Evolutionary conservation across 2,797 vertebrate species (phyloP), one percentile per base, ranked within the genome.

Genomic region (Hirundo rustica): DNA sequence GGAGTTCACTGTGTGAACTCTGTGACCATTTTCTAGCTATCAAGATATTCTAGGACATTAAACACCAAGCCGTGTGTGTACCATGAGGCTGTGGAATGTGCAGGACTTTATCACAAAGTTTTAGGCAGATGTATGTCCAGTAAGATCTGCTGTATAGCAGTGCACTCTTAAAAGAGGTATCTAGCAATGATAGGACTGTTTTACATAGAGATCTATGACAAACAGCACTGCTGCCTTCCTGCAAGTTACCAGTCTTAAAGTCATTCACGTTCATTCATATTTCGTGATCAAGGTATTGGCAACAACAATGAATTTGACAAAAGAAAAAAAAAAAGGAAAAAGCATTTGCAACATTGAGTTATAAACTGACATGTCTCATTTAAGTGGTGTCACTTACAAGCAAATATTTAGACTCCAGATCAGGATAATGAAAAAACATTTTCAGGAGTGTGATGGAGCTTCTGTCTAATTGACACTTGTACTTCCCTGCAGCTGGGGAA

Each of bases 351-450:
- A 74, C 50, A 57, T 38, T 38, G 66, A 89, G 57, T 88, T 91
- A 93, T 88, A 92, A 96, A 88, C 68, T 94, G 93, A 92, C 93
- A 94, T 38, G 29, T 93, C 83, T 94, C 85, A 95, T 90, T 95
- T 92, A 86, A 93, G 64, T 51, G 71, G 20, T 86, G 85, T 90
- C 94, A 88, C 64, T 94, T 96, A 67, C 27, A 94, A 88, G 73
- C 55, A 96, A 96, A 95, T 95, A 95, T 96, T 97, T 95, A 94
- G 95, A 96, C 94, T 93, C 74, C 18, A 54, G 88, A 93, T 95
- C 95, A 88, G 65, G 45, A 79, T 96, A 94, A 97, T 90, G 88
- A 94, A 94, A 93, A 93, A 90, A 87, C 83, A 94, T 94, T 95
- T 88, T 87, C 53, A 88, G 57, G 93, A 90, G 45, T 87, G 77